Percentiles rank a stretch among this genome's conserved stretches.
These are phyloP conservation scores for Macropodus opercularis DNA, from an alignment of 2,797 vertebrate genomes.

Conservation along the genomic window DNA sequence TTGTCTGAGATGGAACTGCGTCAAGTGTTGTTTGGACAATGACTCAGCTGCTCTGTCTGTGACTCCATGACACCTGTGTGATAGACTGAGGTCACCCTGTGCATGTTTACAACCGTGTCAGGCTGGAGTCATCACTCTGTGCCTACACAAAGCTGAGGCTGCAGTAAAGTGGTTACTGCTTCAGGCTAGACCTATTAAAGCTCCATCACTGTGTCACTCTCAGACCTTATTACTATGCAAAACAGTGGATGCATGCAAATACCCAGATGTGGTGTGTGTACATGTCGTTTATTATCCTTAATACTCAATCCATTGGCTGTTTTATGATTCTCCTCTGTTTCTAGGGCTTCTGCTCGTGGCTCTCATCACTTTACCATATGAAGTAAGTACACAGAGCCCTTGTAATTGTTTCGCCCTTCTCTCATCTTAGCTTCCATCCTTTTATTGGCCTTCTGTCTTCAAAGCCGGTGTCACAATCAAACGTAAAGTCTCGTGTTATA, in stretches of 20 bases:
- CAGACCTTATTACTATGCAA: conserved; percentile 64
- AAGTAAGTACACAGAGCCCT: conserved; percentile 87
- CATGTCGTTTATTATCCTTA: conserved; percentile 61
- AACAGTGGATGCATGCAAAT: conserved; percentile 55
- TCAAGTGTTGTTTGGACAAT: conserved; percentile 46
- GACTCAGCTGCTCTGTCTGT: conserved; percentile 60
- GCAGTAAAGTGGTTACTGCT: conserved; percentile 69
- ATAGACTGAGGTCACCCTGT: conserved; percentile 62
- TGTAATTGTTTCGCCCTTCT: conserved; percentile 44
- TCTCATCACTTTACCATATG: conserved; percentile 94
- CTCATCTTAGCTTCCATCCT: conserved; percentile 42
- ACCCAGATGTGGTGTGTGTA: conserved; percentile 56
- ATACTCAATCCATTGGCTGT: conserved; percentile 40
- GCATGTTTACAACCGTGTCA: conserved; percentile 62
- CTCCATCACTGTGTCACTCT: conserved; percentile 48
- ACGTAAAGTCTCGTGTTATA: conserved; percentile 66
- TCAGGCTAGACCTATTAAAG: conserved; percentile 77
- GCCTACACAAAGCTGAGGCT: conserved; percentile 66
- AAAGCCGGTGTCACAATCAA: conserved; percentile 72
- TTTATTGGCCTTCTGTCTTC: conserved; percentile 55
- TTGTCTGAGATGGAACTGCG: conserved; percentile 19
- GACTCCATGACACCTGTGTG: conserved; percentile 69
- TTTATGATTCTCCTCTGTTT: conserved; percentile 67
- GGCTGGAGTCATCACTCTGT: conserved; percentile 56
- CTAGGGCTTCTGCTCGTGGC: conserved; percentile 97